Evolutionary conservation across 35 echinoderm and acorn worm genomes (phyloP), one percentile per base, ranked within the genome.

Genomic region (Heliocidaris erythrogramma): DNA sequence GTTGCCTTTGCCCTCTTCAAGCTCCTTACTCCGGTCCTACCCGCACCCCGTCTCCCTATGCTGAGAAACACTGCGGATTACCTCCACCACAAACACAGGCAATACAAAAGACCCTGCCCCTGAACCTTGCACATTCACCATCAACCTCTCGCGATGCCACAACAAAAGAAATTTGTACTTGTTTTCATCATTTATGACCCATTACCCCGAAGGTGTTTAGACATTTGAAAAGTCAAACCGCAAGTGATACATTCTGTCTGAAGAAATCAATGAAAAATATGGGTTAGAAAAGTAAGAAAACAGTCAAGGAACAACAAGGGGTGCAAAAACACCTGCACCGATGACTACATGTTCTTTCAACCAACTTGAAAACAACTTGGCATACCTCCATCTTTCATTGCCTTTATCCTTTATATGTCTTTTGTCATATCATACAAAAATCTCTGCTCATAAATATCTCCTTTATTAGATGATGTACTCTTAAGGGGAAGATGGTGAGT

Each of bases 131-230:
- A 56, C 65, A 78, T n/a, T 78, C 65, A 78, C 65, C 18, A n/a
- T 1, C 17, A n/a, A 24, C 65, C 65, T 78, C 65, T 78, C 65
- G 18, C 18, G 27, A 7, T 18, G 65, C 65, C 1, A 78, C 65
- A 78, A 78, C 65, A 78, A 78, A 78, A 78, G 65, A 78, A 78
- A 78, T 78, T 78, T 78, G 65, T n/a, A 78, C 65, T 78, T 78
- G 65, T 78, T 78, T 78, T 78, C 65, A 78, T 78, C 65, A 78
- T 78, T 78, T 78, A 78, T n/a, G 27, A 78, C 65, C 65, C 65
- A 8, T n/a, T 27, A 24, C 65, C 65, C 65, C 27, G 65, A n/a
- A 78, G 65, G 65, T 78, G 65, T 78, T 78, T 78, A 78, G 65
- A 78, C 65, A 78, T 78, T 27, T 27, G 65, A 78, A n/a, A 78